Base-by-base conservation (phyloP, 2,888 invertebrate genomes). In the Sesamia inferens region DNA sequence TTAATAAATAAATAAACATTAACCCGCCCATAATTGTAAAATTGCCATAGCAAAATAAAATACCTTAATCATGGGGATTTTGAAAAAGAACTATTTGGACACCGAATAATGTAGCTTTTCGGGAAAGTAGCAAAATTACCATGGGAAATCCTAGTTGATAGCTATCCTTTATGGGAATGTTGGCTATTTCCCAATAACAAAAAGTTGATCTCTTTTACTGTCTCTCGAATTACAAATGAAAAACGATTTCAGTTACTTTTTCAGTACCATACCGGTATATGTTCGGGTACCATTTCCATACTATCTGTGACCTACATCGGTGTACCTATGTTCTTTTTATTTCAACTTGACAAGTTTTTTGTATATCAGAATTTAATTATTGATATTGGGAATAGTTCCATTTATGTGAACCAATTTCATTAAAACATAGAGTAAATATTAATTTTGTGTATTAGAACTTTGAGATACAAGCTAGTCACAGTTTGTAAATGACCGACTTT, bases 171-270 rank as follows among this genome's bases (percentile, higher is more conserved):
- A 42, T 31, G 55, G 22, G 47, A 62, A 16, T 19, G 24, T 55
- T 62, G 39, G 19, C 47, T 14, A 39, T 71, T 61, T 39, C 31
- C 61, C 16, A 5, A 14, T 14, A 61, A 8, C 0, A 64, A 31
- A 71, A 48, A 47, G 31, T 31, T 11, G 1, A 0, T 16, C 19
- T 16, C 24, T 58, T 47, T 58, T 58, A 44, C n/a, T n/a, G n/a
- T 16, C 48, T 14, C 22, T 14, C 0, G 16, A 39, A 63, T 48
- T 64, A 57, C 47, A 13, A n/a, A 54, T 59, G 42, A 67, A 61
- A 59, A 61, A 66, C 24, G 48, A 55, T 61, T 74, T 74, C 24
- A 61, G 61, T 74, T 42, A 48, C 54, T 74, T 31, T 74, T 74
- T 55, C 13, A 1, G 54, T 7, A 39, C 24, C 8, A 39, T 42